Conservation (phyloP, 1,140 invertebrate genomes). For the Lordiphosa mommai region DNA sequence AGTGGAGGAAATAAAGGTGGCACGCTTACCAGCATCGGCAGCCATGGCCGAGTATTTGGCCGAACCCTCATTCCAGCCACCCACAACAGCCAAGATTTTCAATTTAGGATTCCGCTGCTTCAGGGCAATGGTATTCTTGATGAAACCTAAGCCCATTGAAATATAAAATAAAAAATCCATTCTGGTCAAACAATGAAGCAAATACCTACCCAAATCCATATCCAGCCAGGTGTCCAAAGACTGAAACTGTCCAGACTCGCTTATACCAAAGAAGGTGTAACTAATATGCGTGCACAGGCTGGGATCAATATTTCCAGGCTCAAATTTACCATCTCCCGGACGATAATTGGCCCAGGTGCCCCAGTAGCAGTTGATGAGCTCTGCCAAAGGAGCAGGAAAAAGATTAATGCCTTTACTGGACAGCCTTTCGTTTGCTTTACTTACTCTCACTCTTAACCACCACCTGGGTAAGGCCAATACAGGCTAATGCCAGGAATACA, state of each 20-base stretch:
- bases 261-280: conserved; percentile 85
- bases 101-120: conserved; percentile 83
- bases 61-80: conserved; percentile 87
- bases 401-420: background rate
- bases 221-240: conserved; percentile 85
- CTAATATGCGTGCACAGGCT: conserved; percentile 85
- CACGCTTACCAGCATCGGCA: conserved; percentile 69
- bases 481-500: conserved; percentile 16
- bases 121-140: conserved; percentile 57
- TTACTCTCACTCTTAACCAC: conserved; percentile 34
- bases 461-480: conserved; percentile 30
- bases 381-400: conserved; percentile 46
- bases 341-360: conserved; percentile 84
- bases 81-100: conserved; percentile 87
- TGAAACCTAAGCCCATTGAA: conserved; percentile 20
- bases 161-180: background rate
- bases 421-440: background rate
- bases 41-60: conserved; percentile 83
- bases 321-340: conserved; percentile 81
- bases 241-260: conserved; percentile 70
- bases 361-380: conserved; percentile 84
- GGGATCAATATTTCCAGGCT: conserved; percentile 82
- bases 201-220: conserved; percentile 70
- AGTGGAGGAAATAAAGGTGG: conserved; percentile 80
- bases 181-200: too few species aligned